Evolutionary conservation across 1,140 invertebrate species (phyloP).

Genomic region (Nephotettix cincticeps): DNA sequence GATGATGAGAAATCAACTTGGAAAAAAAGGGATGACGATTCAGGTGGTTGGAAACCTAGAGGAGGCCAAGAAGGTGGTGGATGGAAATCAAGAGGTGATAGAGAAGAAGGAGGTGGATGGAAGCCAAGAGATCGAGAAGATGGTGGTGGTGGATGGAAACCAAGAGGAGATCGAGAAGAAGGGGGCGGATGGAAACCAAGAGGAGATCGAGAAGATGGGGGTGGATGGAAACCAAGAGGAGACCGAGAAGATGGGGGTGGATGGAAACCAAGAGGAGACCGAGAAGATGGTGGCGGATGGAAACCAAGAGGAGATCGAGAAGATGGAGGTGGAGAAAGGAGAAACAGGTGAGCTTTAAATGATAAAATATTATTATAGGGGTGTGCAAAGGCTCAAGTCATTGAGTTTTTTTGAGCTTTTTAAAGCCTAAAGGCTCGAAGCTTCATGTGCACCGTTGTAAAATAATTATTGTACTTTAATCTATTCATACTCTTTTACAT

Average conservation of each 20-base stretch:
- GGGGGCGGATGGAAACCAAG: background rate
- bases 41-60: conserved; percentile 26
- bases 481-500: too few species aligned
- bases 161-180: background rate
- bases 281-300: conserved; percentile 1
- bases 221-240: too few species aligned
- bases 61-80: conserved; percentile 14
- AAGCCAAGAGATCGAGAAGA: background rate
- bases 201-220: background rate
- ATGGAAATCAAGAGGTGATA: background rate
- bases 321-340: background rate
- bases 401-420: too few species aligned
- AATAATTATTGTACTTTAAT: too few species aligned
- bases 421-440: too few species aligned
- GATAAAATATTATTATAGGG: too few species aligned
- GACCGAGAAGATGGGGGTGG: background rate
- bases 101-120: background rate
- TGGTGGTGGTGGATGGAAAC: background rate
- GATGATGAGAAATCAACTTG: conserved; percentile 33
- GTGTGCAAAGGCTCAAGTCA: too few species aligned
- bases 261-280: background rate
- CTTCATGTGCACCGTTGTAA: too few species aligned
- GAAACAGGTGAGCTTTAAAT: too few species aligned
- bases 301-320: background rate
- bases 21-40: conserved; percentile 32